Evolutionary conservation across 2,113 vertebrate genomes (phyloP), one percentile per base, ranked within the genome.

Genomic region (Desmodus rotundus): DNA sequence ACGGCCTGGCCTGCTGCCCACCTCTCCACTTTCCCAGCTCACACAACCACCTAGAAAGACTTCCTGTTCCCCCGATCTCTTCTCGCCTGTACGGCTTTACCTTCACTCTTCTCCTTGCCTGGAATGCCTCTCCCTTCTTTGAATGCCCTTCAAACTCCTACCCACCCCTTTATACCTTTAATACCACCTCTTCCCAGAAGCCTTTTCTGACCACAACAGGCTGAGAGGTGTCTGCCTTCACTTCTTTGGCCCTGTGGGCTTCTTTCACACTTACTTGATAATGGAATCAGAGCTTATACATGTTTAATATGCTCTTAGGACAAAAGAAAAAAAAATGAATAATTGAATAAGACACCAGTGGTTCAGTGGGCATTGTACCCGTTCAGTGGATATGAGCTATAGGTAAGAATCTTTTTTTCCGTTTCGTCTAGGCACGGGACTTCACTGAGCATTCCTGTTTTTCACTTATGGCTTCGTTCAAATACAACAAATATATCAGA

Each of bases 111-210:
- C n/a, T 31, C 47, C 90, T 56, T 56, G 47, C 56, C 54, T n/a
- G 9, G 12, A 74, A 41, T 3, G 31, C 45, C 31, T 54, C 61
- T 88, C 63, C 47, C 54, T 88, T 4, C 41, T 6, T 41, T 38
- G 26, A 47, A 6, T 26, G 24, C 58, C 31, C 3, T 58, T 89
- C 58, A n/a, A 61, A 52, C n/a, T 68, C 36, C 70, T 74, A 9
- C 36, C 61, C 26, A 16, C 58, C 41, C 43, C 28, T 31, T 54
- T 43, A 17, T 3, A n/a, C 26, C 56, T n/a, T 28, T 22, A 16
- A 28, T 22, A 10, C 43, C 26, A 3, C 63, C 76, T 93, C 89
- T 31, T 91, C 82, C 86, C 31, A 61, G 82, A 47, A 72, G 61
- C n/a, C 74, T 76, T 86, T 45, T 73, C 31, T 93, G 87, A 82